phyloP scores from a whole-genome alignment of 2,888 invertebrate species.

The Scelioninae gen. 1 region DNA sequence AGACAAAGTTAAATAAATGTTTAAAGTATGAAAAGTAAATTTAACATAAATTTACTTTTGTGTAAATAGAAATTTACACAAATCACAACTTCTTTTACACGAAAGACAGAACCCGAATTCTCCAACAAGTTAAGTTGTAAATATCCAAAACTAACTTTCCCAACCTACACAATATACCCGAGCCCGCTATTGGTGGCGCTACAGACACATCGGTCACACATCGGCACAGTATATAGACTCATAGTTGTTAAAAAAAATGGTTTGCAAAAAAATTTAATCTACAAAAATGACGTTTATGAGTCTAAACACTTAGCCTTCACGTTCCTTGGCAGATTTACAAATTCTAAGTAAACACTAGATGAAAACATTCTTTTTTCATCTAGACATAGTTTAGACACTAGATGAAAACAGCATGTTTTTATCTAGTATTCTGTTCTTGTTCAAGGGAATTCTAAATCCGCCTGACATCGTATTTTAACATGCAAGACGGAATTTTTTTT shows the following conservation, averaged over 20 bases:
- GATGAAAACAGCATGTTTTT: too few relatives aligned
- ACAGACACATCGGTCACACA: neutral
- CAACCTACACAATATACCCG: neutral
- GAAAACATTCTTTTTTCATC: too few relatives aligned
- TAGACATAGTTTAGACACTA: too few relatives aligned
- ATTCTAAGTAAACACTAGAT: constrained; percentile 10
- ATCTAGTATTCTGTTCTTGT: too few relatives aligned
- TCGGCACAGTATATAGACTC: too few relatives aligned
- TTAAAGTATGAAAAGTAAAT: constrained; percentile 7
- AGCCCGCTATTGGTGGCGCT: neutral
- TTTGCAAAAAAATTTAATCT: too few relatives aligned
- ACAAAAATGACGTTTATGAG: neutral
- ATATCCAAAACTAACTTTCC: constrained; percentile 6
- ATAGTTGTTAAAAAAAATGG: too few relatives aligned
- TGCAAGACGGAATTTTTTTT: constrained; percentile 20
- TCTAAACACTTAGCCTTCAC: neutral
- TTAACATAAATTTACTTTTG: neutral
- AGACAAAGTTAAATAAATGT: too few relatives aligned
- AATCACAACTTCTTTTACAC: neutral
- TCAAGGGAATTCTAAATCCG: constrained; percentile 18
- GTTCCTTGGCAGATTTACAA: neutral
- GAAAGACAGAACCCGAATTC: neutral
- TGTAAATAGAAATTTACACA: neutral
- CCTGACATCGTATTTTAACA: constrained; percentile 3
- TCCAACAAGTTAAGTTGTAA: constrained; percentile 6